These are phyloP conservation scores for Nibea albiflora DNA, from an alignment of 2,113 vertebrate genomes.

Conservation along the genomic window DNA sequence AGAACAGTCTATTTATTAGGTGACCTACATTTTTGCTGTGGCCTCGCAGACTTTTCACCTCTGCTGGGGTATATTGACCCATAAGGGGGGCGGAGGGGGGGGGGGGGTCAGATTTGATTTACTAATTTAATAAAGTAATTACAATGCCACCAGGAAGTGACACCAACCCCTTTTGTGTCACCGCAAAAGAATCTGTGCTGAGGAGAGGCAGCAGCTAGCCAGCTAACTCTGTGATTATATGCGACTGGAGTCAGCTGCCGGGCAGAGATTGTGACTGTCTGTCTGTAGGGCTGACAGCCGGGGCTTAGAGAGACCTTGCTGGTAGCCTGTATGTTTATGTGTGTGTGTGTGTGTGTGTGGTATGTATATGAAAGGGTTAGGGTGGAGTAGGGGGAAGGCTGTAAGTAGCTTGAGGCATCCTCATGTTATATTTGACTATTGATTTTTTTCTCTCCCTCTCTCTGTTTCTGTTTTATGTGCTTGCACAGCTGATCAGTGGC, in stretches of 20 bases:
- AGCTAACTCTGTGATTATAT: slow-evolving; percentile 58
- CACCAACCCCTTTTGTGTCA: slow-evolving; percentile 59
- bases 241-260: slow-evolving; percentile 76
- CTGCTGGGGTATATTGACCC: slow-evolving; percentile 1
- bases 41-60: slow-evolving; percentile 40
- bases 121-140: slow-evolving; percentile 9
- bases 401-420: slow-evolving; percentile 11
- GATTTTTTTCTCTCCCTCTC: slow-evolving; percentile 46
- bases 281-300: slow-evolving; percentile 69
- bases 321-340: slow-evolving; percentile 24
- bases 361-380: slow-evolving; percentile 46
- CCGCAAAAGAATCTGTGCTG: slow-evolving; percentile 62
- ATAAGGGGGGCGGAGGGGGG: neutral
- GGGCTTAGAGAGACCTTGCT: slow-evolving; percentile 60
- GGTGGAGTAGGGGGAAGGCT: slow-evolving; percentile 52
- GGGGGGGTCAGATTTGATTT: slow-evolving; percentile 2
- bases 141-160: slow-evolving; percentile 31
- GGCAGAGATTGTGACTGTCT: slow-evolving; percentile 71
- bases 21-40: slow-evolving; percentile 60
- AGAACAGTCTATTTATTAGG: slow-evolving; percentile 34
- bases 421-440: slow-evolving; percentile 61
- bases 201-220: slow-evolving; percentile 56
- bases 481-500: slow-evolving; percentile 34
- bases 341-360: slow-evolving; percentile 11
- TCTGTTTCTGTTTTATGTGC: neutral